Evolutionary conservation across 2,888 invertebrate genomes (phyloP), one percentile per base, ranked within the genome.

Genomic region (Baccha elongata): DNA sequence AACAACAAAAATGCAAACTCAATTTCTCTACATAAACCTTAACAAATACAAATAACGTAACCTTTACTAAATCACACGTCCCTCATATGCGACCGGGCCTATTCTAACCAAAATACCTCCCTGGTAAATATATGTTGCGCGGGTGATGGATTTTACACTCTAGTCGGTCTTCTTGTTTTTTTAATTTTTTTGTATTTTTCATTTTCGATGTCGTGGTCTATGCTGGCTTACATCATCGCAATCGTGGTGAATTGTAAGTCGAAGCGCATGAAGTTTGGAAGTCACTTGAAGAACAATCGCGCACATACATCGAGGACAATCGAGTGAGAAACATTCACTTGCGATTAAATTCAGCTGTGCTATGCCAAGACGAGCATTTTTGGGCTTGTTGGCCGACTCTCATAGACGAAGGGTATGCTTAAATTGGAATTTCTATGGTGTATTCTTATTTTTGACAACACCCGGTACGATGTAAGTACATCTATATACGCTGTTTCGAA

Each of bases 61-160:
- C n/a, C n/a, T n/a, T n/a, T n/a, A n/a, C n/a, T n/a, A n/a, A n/a
- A n/a, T n/a, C n/a, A n/a, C n/a, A n/a, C n/a, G n/a, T n/a, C n/a
- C n/a, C n/a, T n/a, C 4, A 13, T 13, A 13, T 10, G n/a, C 15
- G 1, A 3, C 13, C 3, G 11, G 58, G 58, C 58, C 40, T 8
- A 0, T n/a, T 0, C 7, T 11, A 7, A 11, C 17, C 6, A 2
- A 11, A 17, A 44, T 60, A 6, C 42, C 1, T 1, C 42, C 42
- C 42, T 44, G 60, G 0, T 35, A 55, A 60, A 35, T 17, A 35
- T 17, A 40, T 17, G 52, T 65, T 67, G 67, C 37, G 81, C 81
- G 81, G 81, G 81, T 81, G 75, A 71, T 75, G 65, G 40, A 75
- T 81, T 71, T 75, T 69, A 71, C 65, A 50, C 58, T 81, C 32